Percentiles rank a stretch among this genome's conserved stretches.
Evolutionary conservation across 2,888 invertebrate genomes (phyloP).

Genomic region (Amiota communis): DNA sequence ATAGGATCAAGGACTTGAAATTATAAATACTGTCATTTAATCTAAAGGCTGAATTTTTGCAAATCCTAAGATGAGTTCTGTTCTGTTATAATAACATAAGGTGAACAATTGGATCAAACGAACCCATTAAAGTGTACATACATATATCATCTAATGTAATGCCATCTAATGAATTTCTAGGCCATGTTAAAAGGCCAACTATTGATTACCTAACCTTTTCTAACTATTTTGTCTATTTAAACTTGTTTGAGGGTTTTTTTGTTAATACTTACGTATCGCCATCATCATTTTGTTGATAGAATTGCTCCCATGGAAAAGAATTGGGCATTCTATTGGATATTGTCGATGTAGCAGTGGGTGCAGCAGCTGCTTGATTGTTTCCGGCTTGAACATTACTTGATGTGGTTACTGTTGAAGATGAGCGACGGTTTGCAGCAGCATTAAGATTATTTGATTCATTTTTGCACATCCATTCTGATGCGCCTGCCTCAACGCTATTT

Average conservation of each 20-base stretch:
- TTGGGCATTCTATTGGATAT: conserved; percentile 58
- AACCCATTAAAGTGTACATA: too few relatives aligned
- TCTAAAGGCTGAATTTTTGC: too few relatives aligned
- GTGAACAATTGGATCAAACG: too few relatives aligned
- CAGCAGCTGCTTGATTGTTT: conserved; percentile 38
- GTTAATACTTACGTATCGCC: conserved; percentile 87
- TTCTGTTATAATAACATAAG: too few relatives aligned
- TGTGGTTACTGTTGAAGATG: conserved; percentile 27
- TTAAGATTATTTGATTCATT: conserved; percentile 43
- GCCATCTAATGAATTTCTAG: too few relatives aligned
- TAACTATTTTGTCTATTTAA: neutral
- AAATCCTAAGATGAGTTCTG: too few relatives aligned
- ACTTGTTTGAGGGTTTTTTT: neutral
- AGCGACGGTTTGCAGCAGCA: conserved; percentile 40
- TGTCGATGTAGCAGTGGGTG: conserved; percentile 39
- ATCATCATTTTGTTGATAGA: conserved; percentile 85
- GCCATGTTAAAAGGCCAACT: too few relatives aligned
- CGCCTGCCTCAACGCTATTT: conserved; percentile 78
- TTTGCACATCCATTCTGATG: conserved; percentile 77
- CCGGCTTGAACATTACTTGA: conserved; percentile 13
- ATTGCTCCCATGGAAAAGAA: conserved; percentile 77
- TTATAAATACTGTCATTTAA: too few relatives aligned
- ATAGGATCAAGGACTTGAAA: too few relatives aligned
- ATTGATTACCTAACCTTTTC: neutral
- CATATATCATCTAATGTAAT: too few relatives aligned